These are phyloP conservation scores for Myrmecobius fasciatus DNA, from an alignment of 2,113 vertebrate genomes.

Conservation along the genomic window DNA sequence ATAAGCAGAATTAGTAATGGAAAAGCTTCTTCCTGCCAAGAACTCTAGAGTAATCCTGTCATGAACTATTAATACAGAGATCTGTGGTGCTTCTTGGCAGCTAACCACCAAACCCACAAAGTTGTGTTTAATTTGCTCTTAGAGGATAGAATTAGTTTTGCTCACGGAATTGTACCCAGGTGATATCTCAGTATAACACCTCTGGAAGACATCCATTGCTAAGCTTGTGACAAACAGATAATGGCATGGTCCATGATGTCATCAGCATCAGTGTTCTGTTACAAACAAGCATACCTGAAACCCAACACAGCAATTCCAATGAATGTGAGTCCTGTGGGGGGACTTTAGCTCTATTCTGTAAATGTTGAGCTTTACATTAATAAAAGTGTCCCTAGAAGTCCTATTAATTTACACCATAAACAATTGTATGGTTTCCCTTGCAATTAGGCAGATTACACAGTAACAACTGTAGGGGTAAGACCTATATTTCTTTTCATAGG, in stretches of 20 bases:
- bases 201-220: conserved; percentile 11
- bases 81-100: conserved; percentile 80
- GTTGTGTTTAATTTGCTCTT: conserved; percentile 83
- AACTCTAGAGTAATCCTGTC: conserved; percentile 82
- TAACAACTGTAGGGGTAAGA: background rate
- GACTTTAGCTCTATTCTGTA: conserved; percentile 28
- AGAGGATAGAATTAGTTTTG: conserved; percentile 70
- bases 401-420: conserved; percentile 27
- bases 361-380: conserved; percentile 43
- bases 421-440: conserved; percentile 24
- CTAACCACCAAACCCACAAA: conserved; percentile 81
- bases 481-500: conserved; percentile 31
- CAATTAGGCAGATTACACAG: background rate
- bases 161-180: conserved; percentile 49
- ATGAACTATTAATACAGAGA: conserved; percentile 82
- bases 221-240: background rate
- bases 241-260: background rate
- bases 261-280: fast-evolving
- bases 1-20: conserved; percentile 74
- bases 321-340: conserved; percentile 13
- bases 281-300: conserved; percentile 32
- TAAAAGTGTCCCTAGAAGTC: conserved; percentile 19
- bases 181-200: conserved; percentile 21
- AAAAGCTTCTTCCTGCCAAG: conserved; percentile 80
- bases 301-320: background rate